phyloP scores from a whole-genome alignment of 2,797 vertebrate genomes.

The Acrocephalus scirpaceus region DNA sequence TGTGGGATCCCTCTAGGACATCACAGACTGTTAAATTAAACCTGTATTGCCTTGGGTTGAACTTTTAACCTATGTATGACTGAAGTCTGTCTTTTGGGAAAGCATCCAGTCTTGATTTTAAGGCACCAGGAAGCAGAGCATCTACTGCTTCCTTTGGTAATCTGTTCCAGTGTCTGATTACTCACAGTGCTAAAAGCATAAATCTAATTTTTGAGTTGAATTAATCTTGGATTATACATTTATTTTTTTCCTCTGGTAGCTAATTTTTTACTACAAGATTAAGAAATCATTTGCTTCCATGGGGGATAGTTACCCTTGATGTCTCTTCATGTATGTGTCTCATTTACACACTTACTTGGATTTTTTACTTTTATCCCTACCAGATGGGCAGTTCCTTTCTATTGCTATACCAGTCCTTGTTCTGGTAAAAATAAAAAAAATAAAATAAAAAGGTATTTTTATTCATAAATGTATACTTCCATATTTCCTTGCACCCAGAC shows the following conservation, averaged over 20 bases:
- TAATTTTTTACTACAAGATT: neutral
- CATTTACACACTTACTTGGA: neutral
- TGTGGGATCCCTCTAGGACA: neutral
- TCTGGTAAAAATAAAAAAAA: neutral
- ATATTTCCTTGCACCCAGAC: neutral
- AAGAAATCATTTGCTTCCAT: neutral
- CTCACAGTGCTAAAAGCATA: neutral
- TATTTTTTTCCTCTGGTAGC: neutral
- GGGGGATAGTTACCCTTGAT: neutral
- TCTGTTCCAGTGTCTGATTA: conserved; percentile 32
- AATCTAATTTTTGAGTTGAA: conserved; percentile 41
- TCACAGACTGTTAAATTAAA: conserved; percentile 6
- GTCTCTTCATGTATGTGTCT: neutral
- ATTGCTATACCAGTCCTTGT: neutral
- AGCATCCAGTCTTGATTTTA: conserved; percentile 9
- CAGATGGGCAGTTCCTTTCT: neutral
- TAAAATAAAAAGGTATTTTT: neutral
- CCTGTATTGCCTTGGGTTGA: conserved; percentile 13
- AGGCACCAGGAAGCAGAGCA: conserved; percentile 18
- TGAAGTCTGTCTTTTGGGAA: conserved; percentile 27
- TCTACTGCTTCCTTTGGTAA: conserved; percentile 34
- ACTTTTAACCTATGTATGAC: conserved; percentile 26
- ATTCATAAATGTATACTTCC: neutral
- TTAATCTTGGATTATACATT: neutral
- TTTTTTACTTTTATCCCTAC: neutral